phyloP scores from a whole-genome alignment of 2,888 invertebrate species.

The Sicus ferrugineus region DNA sequence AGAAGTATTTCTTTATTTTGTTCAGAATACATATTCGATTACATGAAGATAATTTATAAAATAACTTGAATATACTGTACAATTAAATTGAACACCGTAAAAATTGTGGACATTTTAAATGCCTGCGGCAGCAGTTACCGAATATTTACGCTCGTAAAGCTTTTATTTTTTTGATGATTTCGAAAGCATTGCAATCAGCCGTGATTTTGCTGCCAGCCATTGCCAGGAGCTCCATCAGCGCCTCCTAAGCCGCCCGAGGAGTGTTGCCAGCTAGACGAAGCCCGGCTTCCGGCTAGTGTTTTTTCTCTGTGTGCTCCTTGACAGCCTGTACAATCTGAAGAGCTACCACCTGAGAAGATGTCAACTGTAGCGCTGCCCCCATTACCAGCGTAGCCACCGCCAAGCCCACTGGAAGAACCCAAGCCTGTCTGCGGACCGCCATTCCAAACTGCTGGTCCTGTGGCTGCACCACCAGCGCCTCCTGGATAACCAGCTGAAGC shows the following conservation, averaged over 20 bases:
- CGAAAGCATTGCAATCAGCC: not conserved
- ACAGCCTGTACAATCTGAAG: constrained; percentile 20
- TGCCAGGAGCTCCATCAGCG: constrained; percentile 21
- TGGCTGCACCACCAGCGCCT: not conserved
- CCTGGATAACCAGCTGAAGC: constrained; percentile 12
- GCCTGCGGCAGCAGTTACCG: too few relatives aligned
- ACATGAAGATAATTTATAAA: too few relatives aligned
- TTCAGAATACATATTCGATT: too few relatives aligned
- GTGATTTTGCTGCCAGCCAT: constrained; percentile 37
- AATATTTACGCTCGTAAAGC: too few relatives aligned
- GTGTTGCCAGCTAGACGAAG: constrained; percentile 37
- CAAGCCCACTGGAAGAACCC: not conserved
- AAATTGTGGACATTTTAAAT: too few relatives aligned
- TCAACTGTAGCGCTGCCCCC: not conserved
- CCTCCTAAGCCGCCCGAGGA: constrained; percentile 13
- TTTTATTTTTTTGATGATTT: too few relatives aligned
- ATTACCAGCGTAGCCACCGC: not conserved
- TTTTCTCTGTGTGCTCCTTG: constrained; percentile 30
- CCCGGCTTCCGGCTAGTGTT: constrained; percentile 41
- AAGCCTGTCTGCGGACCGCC: too few relatives aligned
- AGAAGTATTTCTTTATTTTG: not conserved
- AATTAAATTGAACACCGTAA: too few relatives aligned
- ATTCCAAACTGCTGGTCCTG: too few relatives aligned
- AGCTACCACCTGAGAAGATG: constrained; percentile 14
- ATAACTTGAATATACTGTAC: too few relatives aligned